phyloP scores from a whole-genome alignment of 2,113 vertebrate species.

The Myotis lucifugus region DNA sequence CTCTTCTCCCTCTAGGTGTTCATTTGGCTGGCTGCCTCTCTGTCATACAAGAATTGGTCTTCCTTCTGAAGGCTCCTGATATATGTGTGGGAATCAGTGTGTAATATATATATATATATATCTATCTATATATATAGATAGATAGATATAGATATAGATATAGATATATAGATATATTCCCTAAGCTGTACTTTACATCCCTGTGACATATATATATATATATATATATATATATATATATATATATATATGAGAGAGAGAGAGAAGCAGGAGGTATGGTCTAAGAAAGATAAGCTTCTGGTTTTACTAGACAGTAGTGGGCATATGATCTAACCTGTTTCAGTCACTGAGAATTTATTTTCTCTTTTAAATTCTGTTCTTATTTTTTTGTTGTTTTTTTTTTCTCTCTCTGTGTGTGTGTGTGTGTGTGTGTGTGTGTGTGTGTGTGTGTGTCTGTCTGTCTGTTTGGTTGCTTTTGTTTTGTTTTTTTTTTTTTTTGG shows the following conservation, averaged over 20 bases:
- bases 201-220: no score
- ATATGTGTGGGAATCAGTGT: background rate
- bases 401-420: background rate
- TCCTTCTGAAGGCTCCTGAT: background rate
- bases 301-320: background rate
- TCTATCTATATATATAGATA: no score
- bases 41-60: background rate
- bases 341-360: background rate
- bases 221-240: no score
- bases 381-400: background rate
- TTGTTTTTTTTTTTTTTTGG: background rate
- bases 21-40: background rate
- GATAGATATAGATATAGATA: no score
- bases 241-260: no score
- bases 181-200: no score
- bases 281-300: background rate
- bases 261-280: no score
- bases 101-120: no score
- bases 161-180: no score
- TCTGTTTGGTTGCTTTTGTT: background rate
- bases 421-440: no score
- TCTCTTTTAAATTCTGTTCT: background rate
- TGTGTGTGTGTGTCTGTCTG: no score
- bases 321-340: background rate
- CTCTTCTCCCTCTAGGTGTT: background rate